Evolutionary conservation across 64 coral and sea anemone species (phyloP).

Genomic region (Hydrozoanthus tunicans): DNA sequence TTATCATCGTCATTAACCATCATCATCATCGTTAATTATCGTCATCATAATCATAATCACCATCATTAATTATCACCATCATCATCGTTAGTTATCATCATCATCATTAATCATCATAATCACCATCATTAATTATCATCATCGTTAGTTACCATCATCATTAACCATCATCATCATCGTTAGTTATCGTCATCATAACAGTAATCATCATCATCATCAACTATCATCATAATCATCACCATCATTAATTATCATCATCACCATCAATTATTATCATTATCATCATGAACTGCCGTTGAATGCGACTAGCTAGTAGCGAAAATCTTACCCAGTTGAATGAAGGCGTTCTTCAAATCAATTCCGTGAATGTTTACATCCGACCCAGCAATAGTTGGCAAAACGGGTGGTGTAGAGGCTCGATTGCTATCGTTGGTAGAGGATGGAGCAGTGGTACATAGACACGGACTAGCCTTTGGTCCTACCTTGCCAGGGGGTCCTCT

Average conservation of each 20-base stretch:
- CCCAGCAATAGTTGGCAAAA: background rate
- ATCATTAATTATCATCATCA: background rate
- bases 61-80: background rate
- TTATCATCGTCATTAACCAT: background rate
- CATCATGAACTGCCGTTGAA: background rate
- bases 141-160: background rate
- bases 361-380: background rate
- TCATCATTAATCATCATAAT: background rate
- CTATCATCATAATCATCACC: background rate
- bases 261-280: background rate
- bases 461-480: background rate
- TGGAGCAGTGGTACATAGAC: conserved; percentile 21
- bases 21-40: background rate
- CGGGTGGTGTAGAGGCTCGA: background rate
- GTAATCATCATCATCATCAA: background rate
- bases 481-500: conserved; percentile 13
- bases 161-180: background rate
- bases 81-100: background rate
- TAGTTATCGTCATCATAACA: background rate
- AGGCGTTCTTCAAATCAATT: background rate
- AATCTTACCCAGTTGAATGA: conserved; percentile 14
- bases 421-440: background rate
- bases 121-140: background rate
- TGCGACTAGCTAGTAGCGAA: background rate
- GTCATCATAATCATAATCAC: background rate